Percentiles rank a stretch among this genome's conserved stretches.
Evolutionary conservation across 2,888 invertebrate species (phyloP).

Genomic region (Agrochola litura): DNA sequence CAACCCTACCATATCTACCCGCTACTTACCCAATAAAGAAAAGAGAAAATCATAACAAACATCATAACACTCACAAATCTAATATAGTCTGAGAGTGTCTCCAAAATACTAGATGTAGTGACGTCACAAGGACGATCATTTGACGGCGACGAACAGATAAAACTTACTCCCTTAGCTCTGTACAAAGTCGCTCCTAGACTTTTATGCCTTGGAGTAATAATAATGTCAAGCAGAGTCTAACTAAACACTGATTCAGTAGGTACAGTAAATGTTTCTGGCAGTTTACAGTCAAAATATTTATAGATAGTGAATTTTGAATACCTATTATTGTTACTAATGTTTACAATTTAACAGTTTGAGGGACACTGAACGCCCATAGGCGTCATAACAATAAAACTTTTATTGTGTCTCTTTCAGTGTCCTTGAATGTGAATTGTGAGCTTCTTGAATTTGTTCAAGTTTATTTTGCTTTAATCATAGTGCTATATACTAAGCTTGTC

Average conservation of each 20-base stretch:
- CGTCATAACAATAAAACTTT: too few relatives aligned
- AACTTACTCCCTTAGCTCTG: slow-evolving; percentile 28
- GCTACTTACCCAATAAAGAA: not conserved
- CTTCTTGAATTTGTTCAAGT: not conserved
- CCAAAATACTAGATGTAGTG: slow-evolving; percentile 16
- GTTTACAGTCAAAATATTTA: not conserved
- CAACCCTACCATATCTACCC: too few relatives aligned
- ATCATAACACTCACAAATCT: slow-evolving; percentile 27
- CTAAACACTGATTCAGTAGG: not conserved
- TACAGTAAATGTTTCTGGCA: not conserved
- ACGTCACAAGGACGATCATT: slow-evolving; percentile 37
- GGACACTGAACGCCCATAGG: too few relatives aligned
- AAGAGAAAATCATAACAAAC: slow-evolving; percentile 12
- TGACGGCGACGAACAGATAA: slow-evolving; percentile 29
- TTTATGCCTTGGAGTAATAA: slow-evolving; percentile 12
- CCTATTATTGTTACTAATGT: not conserved
- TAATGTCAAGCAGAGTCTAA: not conserved
- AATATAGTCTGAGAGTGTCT: slow-evolving; percentile 21
- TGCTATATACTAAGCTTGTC: not conserved
- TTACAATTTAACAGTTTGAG: not conserved
- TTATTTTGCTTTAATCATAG: not conserved
- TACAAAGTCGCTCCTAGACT: slow-evolving; percentile 14
- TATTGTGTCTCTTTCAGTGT: too few relatives aligned
- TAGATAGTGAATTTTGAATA: not conserved
- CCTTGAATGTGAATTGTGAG: not conserved